phyloP scores from a whole-genome alignment of 2,888 invertebrate genomes.

The Torymus texanus region DNA sequence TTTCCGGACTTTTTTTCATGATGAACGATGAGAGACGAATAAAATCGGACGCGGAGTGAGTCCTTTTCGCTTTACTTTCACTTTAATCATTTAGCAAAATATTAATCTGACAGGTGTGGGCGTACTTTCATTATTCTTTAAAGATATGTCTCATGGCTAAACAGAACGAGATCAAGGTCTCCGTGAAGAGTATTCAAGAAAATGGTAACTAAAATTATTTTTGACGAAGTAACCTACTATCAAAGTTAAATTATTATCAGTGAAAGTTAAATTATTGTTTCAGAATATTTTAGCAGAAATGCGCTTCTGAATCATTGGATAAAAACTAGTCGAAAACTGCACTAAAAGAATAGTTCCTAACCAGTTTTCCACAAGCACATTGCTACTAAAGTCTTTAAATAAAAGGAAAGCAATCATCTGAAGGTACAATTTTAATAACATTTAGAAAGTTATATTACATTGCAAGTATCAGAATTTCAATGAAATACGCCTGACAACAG shows the following conservation, averaged over 20 bases:
- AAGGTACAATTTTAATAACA: not conserved
- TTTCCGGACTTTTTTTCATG: not conserved
- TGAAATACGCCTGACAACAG: too few relatives aligned
- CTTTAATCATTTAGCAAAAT: constrained; percentile 46
- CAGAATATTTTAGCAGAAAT: not conserved
- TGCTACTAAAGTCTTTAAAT: not conserved
- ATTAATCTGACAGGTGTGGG: constrained; percentile 30
- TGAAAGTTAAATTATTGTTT: not conserved
- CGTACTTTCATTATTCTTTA: constrained; percentile 36
- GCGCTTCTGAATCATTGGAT: constrained; percentile 23
- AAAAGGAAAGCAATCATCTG: not conserved
- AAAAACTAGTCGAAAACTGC: constrained; percentile 48
- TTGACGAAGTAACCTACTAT: not conserved
- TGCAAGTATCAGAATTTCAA: too few relatives aligned
- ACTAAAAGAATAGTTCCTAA: constrained; percentile 49
- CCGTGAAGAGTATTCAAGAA: not conserved
- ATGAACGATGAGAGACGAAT: constrained; percentile 31
- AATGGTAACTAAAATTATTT: not conserved
- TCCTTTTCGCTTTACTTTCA: constrained; percentile 6
- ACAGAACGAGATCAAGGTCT: constrained; percentile 1
- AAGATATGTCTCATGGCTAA: constrained; percentile 29
- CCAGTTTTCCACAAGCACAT: constrained; percentile 22
- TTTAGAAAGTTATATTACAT: too few relatives aligned
- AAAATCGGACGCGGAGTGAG: constrained; percentile 22
- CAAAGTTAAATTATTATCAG: too few relatives aligned